Base-by-base conservation (phyloP, 30 jellyfish, hydroid and myxozoan species). In the Nemopilema nomurai region DNA sequence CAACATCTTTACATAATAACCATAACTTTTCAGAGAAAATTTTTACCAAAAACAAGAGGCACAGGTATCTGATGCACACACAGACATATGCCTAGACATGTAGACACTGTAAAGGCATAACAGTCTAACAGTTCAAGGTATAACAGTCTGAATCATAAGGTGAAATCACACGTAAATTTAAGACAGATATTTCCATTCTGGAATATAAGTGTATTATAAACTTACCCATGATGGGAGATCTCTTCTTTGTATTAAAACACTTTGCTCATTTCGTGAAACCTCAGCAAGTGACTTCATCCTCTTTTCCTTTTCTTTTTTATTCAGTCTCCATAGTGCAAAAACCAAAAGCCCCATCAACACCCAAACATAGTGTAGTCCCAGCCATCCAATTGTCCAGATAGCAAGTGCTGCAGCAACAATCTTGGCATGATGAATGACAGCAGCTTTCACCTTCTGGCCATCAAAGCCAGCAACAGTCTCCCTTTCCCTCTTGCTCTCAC, bases 151-250 rank as follows among this genome's bases (percentile, higher is more conserved):
- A n/a, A n/a, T n/a, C n/a, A n/a, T n/a, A n/a, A n/a, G n/a, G n/a
- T n/a, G n/a, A n/a, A n/a, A n/a, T n/a, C n/a, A n/a, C n/a, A n/a
- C n/a, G n/a, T n/a, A n/a, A n/a, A n/a, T n/a, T n/a, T n/a, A n/a
- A n/a, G 25, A 9, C 33, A 67, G 16, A 13, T 9, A 26, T 67
- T 67, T 67, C 16, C 77, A 67, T 16, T 22, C 27, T 67, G 27
- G 22, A 22, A 18, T 17, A 18, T 29, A 28, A 21, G 21, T 21
- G 32, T 24, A 41, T 8, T 22, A 7, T 8, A 20, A 4, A 30
- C 93, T 28, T 71, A 90, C 97, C 97, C 97, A 90, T 19, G 97
- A 82, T 50, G 97, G 97, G 70, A 90, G 77, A 26, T 83, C 80
- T 64, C 78, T 67, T 29, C 86, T 67, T 26, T 62, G 69, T 21